phyloP scores from a whole-genome alignment of 2,888 invertebrate genomes.

The Autographa gamma region DNA sequence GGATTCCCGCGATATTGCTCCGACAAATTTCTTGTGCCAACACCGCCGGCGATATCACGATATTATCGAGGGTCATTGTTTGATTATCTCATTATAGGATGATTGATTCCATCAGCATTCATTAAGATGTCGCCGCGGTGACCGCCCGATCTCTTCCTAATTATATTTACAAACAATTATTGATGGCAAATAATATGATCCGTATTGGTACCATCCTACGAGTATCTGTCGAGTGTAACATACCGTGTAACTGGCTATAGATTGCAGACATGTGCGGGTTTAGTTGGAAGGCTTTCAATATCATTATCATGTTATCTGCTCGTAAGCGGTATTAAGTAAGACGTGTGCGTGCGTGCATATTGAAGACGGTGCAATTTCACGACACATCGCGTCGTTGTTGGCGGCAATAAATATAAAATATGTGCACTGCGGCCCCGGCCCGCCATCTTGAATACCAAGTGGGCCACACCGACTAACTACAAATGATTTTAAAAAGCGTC shows the following conservation, averaged over 20 bases:
- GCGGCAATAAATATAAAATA: slow-evolving; percentile 85
- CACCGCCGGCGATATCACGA: slow-evolving; percentile 76
- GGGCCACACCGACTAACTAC: slow-evolving; percentile 69
- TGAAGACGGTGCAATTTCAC: slow-evolving; percentile 77
- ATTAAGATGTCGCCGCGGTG: slow-evolving; percentile 66
- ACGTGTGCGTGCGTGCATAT: slow-evolving; percentile 68
- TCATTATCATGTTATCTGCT: slow-evolving; percentile 58
- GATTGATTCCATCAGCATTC: slow-evolving; percentile 84
- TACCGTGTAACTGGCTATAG: neutral
- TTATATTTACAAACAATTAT: slow-evolving; percentile 57
- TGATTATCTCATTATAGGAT: slow-evolving; percentile 85
- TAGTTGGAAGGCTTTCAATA: slow-evolving; percentile 29
- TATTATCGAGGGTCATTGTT: slow-evolving; percentile 86
- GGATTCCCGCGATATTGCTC: slow-evolving; percentile 80
- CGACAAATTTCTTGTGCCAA: slow-evolving; percentile 88
- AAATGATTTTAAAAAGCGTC: slow-evolving; percentile 80
- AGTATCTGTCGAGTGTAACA: neutral
- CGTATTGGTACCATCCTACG: slow-evolving; percentile 2
- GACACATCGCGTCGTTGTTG: slow-evolving; percentile 71
- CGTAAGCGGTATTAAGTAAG: slow-evolving; percentile 62
- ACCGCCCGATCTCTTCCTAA: slow-evolving; percentile 42
- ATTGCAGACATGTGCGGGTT: neutral
- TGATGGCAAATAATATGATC: slow-evolving; percentile 29
- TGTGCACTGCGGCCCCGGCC: slow-evolving; percentile 70
- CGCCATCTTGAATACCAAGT: slow-evolving; percentile 79